Base-by-base conservation (phyloP, 2,888 invertebrate species). In the Omphaloscelis lunosa region DNA sequence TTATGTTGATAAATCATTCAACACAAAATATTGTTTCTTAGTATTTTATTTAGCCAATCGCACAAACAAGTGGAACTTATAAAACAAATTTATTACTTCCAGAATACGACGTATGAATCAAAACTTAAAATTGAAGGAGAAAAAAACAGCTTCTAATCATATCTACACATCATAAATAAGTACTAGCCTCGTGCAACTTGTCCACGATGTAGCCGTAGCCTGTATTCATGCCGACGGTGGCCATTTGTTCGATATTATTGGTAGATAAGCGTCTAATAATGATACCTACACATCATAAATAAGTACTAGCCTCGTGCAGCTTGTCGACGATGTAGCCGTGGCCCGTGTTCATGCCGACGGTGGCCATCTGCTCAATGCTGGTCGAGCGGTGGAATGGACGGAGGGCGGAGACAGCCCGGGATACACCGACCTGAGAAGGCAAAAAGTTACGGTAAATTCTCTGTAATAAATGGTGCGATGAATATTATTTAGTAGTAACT, bases 341-440 rank as follows among this genome's bases (percentile, higher is more conserved):
- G 68, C 98, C 98, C 0, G 98, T 98, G 94, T 98, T 98, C 75
- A 97, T 93, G 5, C 98, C 98, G 1, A 98, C 95, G 0, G 93
- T 92, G n/a, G 94, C 92, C 1, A 97, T 93, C 0, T 93, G 92
- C 23, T 95, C 95, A 2, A 97, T 92, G 75, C 95, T 94, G 83
- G 87, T 83, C 20, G 97, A 94, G 29, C 97, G 95, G 72, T 97
- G 97, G 84, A 97, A 97, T 0, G 98, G 97, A 0, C 97, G 97
- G 62, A 98, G 94, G 0, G 98, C 98, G 0, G 98, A 98, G 69
- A 98, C 97, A 0, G 98, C 98, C 67, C 98, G 96, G 0, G 98
- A 98, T 0, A 98, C 97, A 0, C 98, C 98, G 72, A 98, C 96
- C 96, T 96, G 80, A 1, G 2, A 45, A 45, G 45, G 15, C 0